phyloP scores from a whole-genome alignment of 2,888 invertebrate genomes.

The Oegoconia quadripuncta region DNA sequence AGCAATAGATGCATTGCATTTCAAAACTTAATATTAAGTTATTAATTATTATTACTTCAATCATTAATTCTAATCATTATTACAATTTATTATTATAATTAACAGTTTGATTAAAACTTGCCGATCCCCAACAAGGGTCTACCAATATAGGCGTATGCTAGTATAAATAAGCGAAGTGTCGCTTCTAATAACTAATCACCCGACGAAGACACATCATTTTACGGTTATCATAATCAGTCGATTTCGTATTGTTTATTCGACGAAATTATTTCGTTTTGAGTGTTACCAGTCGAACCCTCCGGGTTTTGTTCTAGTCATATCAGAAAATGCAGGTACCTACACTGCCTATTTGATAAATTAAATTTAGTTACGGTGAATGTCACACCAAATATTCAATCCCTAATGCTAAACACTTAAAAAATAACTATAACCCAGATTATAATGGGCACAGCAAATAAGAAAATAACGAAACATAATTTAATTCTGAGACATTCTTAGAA shows the following conservation, averaged over 20 bases:
- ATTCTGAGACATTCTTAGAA: too few relatives aligned
- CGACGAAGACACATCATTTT: slow-evolving; percentile 16
- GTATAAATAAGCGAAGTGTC: slow-evolving; percentile 13
- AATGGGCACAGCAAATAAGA: too few relatives aligned
- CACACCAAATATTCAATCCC: too few relatives aligned
- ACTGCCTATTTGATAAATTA: too few relatives aligned
- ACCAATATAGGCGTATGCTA: slow-evolving; percentile 17
- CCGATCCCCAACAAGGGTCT: slow-evolving; percentile 7
- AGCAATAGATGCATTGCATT: slow-evolving; percentile 36
- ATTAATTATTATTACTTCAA: slow-evolving; percentile 18
- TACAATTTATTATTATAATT: slow-evolving; percentile 25
- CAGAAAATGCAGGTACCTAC: too few relatives aligned
- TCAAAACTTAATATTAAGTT: slow-evolving; percentile 41
- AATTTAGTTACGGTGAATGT: too few relatives aligned
- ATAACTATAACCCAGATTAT: too few relatives aligned
- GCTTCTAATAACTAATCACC: slow-evolving; percentile 9
- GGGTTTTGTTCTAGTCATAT: neutral
- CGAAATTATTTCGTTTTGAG: slow-evolving; percentile 24
- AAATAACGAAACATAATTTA: too few relatives aligned
- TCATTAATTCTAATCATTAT: slow-evolving; percentile 25
- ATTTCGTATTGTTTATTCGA: slow-evolving; percentile 33
- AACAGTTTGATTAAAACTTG: slow-evolving; percentile 14
- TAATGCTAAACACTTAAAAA: too few relatives aligned
- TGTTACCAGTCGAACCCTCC: too few relatives aligned
- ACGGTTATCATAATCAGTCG: slow-evolving; percentile 43